Conservation (phyloP, 35 echinoderm and acorn worm genomes). For the Diadema setosum region DNA sequence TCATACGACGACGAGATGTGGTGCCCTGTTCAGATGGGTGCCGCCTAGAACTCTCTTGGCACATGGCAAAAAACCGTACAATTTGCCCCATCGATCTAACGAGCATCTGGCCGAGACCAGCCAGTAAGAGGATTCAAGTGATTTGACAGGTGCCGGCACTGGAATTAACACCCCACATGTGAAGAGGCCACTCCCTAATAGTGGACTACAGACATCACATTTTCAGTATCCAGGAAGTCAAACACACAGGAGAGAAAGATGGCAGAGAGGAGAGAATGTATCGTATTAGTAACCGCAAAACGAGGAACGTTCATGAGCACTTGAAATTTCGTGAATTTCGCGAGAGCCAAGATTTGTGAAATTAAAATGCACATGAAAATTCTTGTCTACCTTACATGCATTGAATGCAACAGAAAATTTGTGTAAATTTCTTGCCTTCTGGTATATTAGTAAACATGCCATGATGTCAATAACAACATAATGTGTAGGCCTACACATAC, state of each 20-base stretch:
- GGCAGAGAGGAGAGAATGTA: background rate
- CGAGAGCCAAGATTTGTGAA: no score
- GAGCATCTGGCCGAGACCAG: background rate
- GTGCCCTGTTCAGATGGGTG: no score
- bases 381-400: no score
- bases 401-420: background rate
- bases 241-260: background rate
- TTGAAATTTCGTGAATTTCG: no score
- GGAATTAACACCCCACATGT: background rate
- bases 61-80: no score
- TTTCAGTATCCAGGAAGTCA: background rate
- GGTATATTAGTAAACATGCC: background rate
- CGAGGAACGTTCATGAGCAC: no score
- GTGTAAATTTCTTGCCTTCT: background rate
- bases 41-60: no score
- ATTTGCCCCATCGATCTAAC: no score
- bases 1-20: no score
- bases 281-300: background rate
- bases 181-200: background rate
- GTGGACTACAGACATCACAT: background rate
- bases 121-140: slow-evolving; percentile 15
- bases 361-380: no score
- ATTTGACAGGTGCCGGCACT: background rate
- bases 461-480: background rate
- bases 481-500: background rate